Evolutionary conservation across 1,140 invertebrate genomes (phyloP).

Genomic region (Ooceraea biroi): DNA sequence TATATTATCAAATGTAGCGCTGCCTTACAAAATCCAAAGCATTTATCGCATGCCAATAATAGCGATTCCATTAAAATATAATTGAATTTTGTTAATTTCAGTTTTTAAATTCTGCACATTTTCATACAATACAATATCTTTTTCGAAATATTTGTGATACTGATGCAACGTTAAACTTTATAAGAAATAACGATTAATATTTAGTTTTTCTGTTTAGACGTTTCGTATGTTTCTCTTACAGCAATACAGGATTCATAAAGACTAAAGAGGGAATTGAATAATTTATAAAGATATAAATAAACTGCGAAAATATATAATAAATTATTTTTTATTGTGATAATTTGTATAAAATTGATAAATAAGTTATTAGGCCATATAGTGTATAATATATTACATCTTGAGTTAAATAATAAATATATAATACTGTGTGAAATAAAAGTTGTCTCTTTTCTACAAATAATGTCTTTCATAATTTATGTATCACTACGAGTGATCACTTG

Average conservation of each 20-base stretch:
- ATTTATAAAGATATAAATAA: background rate
- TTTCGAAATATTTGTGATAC: background rate
- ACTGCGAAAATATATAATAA: constrained; percentile 49
- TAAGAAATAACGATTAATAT: background rate
- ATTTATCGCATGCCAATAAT: background rate
- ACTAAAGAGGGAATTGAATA: background rate
- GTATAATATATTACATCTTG: constrained; percentile 47
- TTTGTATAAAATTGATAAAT: constrained; percentile 46
- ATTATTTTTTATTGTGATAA: constrained; percentile 27
- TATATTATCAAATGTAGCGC: background rate
- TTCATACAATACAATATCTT: too few relatives aligned
- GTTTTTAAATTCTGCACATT: background rate
- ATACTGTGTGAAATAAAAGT: constrained; percentile 56
- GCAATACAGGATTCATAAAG: background rate
- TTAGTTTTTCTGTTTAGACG: constrained; percentile 19
- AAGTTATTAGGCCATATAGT: constrained; percentile 20
- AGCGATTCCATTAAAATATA: background rate
- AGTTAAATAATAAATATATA: constrained; percentile 57
- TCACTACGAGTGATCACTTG: constrained; percentile 38
- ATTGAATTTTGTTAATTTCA: background rate
- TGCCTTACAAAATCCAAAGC: background rate
- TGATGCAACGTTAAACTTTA: background rate
- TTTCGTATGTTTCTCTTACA: background rate
- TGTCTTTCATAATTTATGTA: constrained; percentile 66
- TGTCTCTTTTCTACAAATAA: constrained; percentile 31